Evolutionary conservation across 2,888 invertebrate genomes (phyloP), one percentile per base, ranked within the genome.

Genomic region (Synergus gifuensis): DNA sequence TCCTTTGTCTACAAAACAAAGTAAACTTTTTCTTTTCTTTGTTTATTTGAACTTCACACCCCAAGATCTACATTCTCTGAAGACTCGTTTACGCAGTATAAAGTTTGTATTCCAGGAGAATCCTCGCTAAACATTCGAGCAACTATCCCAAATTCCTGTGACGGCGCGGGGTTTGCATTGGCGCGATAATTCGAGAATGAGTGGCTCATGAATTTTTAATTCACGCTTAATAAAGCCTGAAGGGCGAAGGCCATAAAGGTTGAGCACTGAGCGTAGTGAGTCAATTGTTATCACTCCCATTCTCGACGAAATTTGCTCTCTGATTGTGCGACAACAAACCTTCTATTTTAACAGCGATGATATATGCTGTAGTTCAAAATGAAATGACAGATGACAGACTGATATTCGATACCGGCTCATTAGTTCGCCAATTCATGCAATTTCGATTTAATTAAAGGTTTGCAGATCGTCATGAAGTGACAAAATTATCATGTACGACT

Each of bases 191-290:
- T 49, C 54, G 49, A 9, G 73, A 73, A 73, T 73, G 36, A 73
- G 73, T 73, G 73, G 54, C 73, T 73, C 73, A 73, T 73, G 73
- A 73, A 54, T 73, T 73, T 73, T 73, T 73, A 73, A 73, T 73
- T 73, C 40, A 0, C n/a, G 36, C 36, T 73, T 36, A 54, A 11
- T 36, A 73, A 73, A 49, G 36, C 28, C 69, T 54, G 69, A 54
- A 73, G 69, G 73, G 54, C 40, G 44, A 8, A 44, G 11, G 18
- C 12, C n/a, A 28, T 63, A 36, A 14, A 1, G 36, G 63, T 14
- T 22, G 28, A 36, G 0, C 36, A 36, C 36, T 66, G 66, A 67
- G 54, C 36, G 36, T 28, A 12, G 28, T 11, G 73, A 73, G 73
- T 73, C 73, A 73, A 73, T 73, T 73, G 73, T 54, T 73, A 73